Base-by-base conservation (phyloP, 2,888 invertebrate species). In the Ophion costatus region DNA sequence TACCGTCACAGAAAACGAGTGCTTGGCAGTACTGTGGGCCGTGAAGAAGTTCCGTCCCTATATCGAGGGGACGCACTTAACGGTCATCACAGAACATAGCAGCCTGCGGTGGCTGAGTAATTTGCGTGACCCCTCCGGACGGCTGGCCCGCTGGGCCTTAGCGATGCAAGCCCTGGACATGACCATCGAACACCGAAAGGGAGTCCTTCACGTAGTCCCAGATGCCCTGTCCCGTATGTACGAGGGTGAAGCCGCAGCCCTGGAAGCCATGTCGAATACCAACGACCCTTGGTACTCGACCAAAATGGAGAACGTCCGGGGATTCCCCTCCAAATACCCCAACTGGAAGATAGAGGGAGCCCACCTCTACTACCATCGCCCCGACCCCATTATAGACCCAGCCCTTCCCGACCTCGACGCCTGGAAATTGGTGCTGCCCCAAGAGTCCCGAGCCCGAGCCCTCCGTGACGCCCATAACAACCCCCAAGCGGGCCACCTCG, bases 331-430 rank as follows among this genome's bases (percentile, higher is more conserved):
- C 2, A 82, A 80, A 38, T 85, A 71, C 56, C 63, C 79, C 4
- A 57, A 76, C 29, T 85, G 85, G 76, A 22, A 66, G n/a, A 17
- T 85, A 17, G 77, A 76, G 9, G 82, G 80, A 0, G 67, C 66
- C n/a, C 11, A 69, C 73, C 73, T 29, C 29, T 29, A 29, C 29
- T 29, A 29, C 29, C 29, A 29, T 29, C 29, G 29, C 29, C 29
- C 29, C 22, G 70, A 82, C 7, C 1, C 66, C 6, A 38, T 59
- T 10, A 51, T 80, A 9, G 80, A 80, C 7, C 80, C 75, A 0
- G 33, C 75, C 57, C 17, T 57, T 4, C 29, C 29, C 29, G 29
- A 29, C 29, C 29, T 29, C 29, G 29, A 29, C 29, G 29, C 29
- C 29, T 29, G 29, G 29, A 29, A 29, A 29, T 4, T 29, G 29